Conservation (phyloP, 2,113 vertebrate genomes). For the Pterocles orientalis region DNA sequence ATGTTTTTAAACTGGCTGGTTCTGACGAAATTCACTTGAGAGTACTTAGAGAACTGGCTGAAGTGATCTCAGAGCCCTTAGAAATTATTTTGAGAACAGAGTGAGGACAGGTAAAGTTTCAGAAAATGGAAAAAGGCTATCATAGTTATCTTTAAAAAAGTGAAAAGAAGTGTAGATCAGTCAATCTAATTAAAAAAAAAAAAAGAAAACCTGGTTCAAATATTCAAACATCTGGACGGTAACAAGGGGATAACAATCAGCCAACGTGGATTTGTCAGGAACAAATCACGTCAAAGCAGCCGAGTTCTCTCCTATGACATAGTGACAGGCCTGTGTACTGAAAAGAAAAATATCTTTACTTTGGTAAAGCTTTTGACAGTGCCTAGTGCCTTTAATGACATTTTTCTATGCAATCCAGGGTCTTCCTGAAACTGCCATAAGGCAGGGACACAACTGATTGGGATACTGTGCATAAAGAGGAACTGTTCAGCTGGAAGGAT, state of each 20-base stretch:
- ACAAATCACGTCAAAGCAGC: not conserved
- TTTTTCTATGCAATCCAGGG: not conserved
- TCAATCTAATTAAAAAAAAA: not conserved
- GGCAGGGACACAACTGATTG: not conserved
- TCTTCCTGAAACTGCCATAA: conserved; percentile 1
- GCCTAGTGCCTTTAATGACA: not conserved
- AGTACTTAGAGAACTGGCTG: not conserved
- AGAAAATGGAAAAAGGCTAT: not conserved
- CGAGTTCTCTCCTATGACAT: not conserved
- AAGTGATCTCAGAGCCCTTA: not conserved
- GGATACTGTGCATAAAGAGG: not conserved
- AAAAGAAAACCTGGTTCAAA: not conserved
- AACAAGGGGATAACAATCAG: conserved; percentile 12
- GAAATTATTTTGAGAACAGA: not conserved
- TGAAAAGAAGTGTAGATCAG: not conserved
- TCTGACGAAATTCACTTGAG: conserved; percentile 13
- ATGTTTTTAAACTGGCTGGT: not conserved
- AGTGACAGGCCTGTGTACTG: conserved; percentile 12
- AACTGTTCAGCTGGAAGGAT: conserved; percentile 14
- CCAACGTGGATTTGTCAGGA: not conserved
- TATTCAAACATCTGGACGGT: not conserved
- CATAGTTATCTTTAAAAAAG: not conserved
- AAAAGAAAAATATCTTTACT: conserved; percentile 28
- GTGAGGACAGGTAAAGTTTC: not conserved
- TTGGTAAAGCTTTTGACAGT: not conserved